Conservation (phyloP, 2,888 invertebrate genomes). For the Leucophora obtusa region DNA sequence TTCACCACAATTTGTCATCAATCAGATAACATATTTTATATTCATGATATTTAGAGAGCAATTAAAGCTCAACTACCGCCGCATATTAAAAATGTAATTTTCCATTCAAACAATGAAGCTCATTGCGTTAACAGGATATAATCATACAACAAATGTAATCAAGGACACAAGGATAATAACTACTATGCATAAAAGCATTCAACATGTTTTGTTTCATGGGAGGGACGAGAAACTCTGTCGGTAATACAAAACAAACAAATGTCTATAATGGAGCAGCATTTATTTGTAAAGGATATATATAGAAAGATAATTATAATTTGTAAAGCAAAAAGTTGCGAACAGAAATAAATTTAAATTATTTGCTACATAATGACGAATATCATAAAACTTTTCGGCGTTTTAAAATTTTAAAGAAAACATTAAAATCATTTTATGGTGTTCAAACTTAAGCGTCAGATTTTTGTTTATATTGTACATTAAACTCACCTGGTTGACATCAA, state of each 20-base stretch:
- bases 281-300: too few species aligned
- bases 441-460: neutral
- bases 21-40: conserved; percentile 5
- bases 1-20: neutral
- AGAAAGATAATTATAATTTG: too few species aligned
- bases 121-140: conserved; percentile 3
- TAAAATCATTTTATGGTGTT: too few species aligned
- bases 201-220: conserved; percentile 9
- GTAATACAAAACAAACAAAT: neutral
- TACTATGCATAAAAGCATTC: neutral
- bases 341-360: too few species aligned
- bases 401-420: too few species aligned
- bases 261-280: neutral
- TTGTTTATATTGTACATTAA: neutral
- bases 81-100: neutral
- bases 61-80: neutral
- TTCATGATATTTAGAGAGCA: neutral
- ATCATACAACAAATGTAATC: conserved; percentile 17
- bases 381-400: too few species aligned
- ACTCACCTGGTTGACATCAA: conserved; percentile 74
- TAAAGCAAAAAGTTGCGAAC: too few species aligned
- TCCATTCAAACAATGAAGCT: conserved; percentile 11
- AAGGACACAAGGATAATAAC: conserved; percentile 27
- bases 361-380: too few species aligned
- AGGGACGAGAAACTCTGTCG: too few species aligned